Evolutionary conservation across 2,113 vertebrate species (phyloP).

Genomic region (Polyodon spathula): DNA sequence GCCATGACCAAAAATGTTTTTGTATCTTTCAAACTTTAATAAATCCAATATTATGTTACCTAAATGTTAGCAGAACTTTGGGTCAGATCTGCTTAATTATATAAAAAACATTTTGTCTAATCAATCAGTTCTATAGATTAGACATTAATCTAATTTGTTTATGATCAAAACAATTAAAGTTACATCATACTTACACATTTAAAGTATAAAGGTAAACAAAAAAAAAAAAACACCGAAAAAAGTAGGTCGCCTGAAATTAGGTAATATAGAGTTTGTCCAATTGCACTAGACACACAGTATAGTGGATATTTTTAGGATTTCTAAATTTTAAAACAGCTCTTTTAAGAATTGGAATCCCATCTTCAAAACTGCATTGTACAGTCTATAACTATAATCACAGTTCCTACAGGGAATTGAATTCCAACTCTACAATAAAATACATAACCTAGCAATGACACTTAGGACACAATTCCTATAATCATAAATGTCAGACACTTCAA

Average conservation of each 20-base stretch:
- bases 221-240: no score
- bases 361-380: not conserved
- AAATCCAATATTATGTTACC: no score
- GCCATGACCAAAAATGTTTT: no score
- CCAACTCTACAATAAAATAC: not conserved
- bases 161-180: no score
- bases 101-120: no score
- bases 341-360: not conserved
- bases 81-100: no score
- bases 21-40: no score
- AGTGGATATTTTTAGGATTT: slow-evolving; percentile 11
- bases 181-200: no score
- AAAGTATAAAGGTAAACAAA: no score
- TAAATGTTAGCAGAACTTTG: no score
- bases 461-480: not conserved
- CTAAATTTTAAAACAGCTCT: slow-evolving; percentile 6
- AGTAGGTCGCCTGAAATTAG: not conserved
- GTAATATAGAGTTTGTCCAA: not conserved
- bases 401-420: not conserved
- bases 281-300: slow-evolving; percentile 1
- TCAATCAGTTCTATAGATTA: no score
- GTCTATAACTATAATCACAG: not conserved
- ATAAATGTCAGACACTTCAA: not conserved
- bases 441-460: not conserved
- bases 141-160: no score